Conservation (phyloP, 2,888 invertebrate genomes). For the Aradus depressus region DNA sequence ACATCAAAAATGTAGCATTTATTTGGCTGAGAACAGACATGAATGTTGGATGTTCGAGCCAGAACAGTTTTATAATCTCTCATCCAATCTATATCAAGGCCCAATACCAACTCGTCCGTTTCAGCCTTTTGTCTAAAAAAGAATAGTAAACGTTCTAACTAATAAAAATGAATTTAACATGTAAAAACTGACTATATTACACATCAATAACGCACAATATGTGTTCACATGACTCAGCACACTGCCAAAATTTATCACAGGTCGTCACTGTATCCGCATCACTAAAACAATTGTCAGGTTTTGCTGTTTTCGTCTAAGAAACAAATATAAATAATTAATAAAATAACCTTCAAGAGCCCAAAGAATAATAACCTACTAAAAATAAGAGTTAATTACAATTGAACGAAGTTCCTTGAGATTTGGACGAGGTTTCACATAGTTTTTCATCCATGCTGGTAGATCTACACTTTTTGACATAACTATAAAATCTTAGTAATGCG, state of each 20-base stretch:
- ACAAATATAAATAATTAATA: too few species aligned
- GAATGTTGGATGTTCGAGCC: slow-evolving; percentile 10
- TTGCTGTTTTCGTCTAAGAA: not conserved
- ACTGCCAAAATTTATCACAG: not conserved
- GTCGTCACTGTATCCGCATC: not conserved
- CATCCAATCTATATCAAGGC: slow-evolving; percentile 20
- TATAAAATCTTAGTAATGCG: too few species aligned
- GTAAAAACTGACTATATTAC: not conserved
- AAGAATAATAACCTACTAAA: too few species aligned
- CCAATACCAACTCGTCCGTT: not conserved
- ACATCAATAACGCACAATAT: not conserved
- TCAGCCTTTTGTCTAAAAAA: not conserved
- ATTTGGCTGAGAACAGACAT: slow-evolving; percentile 17
- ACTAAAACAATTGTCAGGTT: not conserved
- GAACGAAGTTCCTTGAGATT: not conserved
- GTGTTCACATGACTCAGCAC: slow-evolving; percentile 1
- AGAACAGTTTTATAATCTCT: slow-evolving; percentile 4
- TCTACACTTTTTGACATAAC: too few species aligned
- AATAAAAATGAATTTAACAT: not conserved
- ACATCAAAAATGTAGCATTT: slow-evolving; percentile 18
- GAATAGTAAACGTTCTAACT: too few species aligned
- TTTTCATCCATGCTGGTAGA: slow-evolving; percentile 6
- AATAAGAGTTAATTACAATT: slow-evolving; percentile 2
- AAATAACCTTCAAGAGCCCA: too few species aligned
- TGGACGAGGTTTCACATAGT: not conserved